Conservation (phyloP, 2,888 invertebrate species). For the Melinaea menophilus region DNA sequence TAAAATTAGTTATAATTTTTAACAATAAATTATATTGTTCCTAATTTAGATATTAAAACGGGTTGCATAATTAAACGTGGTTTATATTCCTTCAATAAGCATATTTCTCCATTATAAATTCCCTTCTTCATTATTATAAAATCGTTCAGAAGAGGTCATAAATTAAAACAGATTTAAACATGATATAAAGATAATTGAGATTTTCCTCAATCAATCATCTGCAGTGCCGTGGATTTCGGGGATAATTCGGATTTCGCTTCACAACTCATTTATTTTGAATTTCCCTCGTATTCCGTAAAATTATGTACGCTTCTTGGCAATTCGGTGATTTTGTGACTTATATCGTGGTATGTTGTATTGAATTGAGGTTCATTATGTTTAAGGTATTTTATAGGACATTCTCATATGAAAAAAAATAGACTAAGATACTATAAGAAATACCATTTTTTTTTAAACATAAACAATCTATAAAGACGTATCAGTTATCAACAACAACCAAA, state of each 20-base stretch:
- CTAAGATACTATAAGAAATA: no score
- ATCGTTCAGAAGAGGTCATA: not conserved
- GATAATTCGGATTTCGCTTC: constrained; percentile 22
- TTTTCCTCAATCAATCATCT: constrained; percentile 20
- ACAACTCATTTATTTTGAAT: constrained; percentile 24
- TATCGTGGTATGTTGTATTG: not conserved
- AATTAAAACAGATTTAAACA: constrained; percentile 2
- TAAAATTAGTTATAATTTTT: no score
- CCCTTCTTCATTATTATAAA: no score
- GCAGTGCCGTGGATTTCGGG: constrained; percentile 16
- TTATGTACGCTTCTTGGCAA: not conserved
- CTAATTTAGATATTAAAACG: no score
- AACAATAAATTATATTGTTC: no score
- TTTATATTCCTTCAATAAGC: no score
- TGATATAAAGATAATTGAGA: constrained; percentile 4
- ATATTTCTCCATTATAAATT: not conserved
- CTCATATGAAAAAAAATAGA: no score
- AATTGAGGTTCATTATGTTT: not conserved
- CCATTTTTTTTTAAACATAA: no score
- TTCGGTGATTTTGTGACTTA: constrained; percentile 3
- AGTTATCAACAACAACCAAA: no score
- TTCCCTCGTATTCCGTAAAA: constrained; percentile 7
- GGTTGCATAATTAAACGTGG: no score
- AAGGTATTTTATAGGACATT: not conserved
- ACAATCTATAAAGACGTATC: no score